Evolutionary conservation across 2,888 invertebrate species (phyloP), one percentile per base, ranked within the genome.

Genomic region (Hypena proboscidalis): DNA sequence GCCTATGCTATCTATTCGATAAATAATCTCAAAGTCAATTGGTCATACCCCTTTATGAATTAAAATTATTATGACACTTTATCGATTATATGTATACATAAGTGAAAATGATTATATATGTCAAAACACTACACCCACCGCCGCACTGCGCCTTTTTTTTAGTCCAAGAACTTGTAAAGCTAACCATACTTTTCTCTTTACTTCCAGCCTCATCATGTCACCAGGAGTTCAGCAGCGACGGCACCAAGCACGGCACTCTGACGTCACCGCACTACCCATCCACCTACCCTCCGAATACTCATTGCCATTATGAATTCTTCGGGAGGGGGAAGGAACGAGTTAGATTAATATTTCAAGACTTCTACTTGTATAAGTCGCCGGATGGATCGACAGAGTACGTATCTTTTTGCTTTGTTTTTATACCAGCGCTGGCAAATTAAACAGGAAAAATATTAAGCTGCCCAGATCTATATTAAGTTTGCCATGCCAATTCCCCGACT

Each of bases 221-320:
- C 77, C 93, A 94, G 74, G 92, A 94, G 42, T 95, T 95, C 76
- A 95, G 93, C 85, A 97, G 97, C 70, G 96, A 96, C 71, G 93
- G 93, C 35, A 93, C 93, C 42, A 96, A 95, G 85, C 95, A 95
- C 59, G 98, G 98, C 17, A 94, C 94, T 17, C 94, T 98, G 64
- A 94, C 94, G 29, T 97, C 97, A 36, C 97, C 97, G 10, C 95
- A 95, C 74, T 97, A 95, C 81, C 97, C 95, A n/a, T 93, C 94
- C 45, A 93, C 95, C 31, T 97, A 97, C 85, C 95, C 96, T 31
- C 87, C 94, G 14, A 94, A 95, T 71, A 94, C 96, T 39, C 94
- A 94, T 67, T 98, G 98, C 85, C 94, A 95, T 70, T 98, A 97
- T 85, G 96, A 97, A 76, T 98, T 98, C 84, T 95, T 95, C 74